phyloP scores from a whole-genome alignment of 2,113 vertebrate genomes.

The Gymnobelideus leadbeateri region DNA sequence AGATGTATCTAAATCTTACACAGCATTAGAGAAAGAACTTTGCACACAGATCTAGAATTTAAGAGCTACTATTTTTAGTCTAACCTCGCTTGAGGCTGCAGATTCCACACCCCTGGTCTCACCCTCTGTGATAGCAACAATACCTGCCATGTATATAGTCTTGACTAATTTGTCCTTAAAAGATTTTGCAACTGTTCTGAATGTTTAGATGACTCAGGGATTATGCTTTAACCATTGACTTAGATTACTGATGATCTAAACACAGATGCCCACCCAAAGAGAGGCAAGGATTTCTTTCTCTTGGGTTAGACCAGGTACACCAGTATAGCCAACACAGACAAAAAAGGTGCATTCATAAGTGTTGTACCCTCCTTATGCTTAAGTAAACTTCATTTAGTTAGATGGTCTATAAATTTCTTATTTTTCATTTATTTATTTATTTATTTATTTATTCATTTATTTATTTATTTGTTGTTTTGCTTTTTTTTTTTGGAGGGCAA shows the following conservation, averaged over 20 bases:
- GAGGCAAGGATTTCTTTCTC: neutral
- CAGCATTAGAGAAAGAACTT: neutral
- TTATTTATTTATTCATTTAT: too few relatives aligned
- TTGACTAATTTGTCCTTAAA: neutral
- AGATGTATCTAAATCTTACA: neutral
- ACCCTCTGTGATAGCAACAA: neutral
- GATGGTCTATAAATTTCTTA: neutral
- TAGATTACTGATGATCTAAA: neutral
- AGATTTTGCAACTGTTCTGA: neutral
- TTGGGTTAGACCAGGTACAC: neutral
- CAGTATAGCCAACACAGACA: too few relatives aligned
- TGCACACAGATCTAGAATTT: neutral
- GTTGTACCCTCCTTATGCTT: neutral
- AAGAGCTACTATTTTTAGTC: neutral
- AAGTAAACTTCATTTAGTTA: neutral
- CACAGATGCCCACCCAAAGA: neutral
- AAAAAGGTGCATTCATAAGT: neutral
- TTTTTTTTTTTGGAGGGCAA: too few relatives aligned
- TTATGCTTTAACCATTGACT: neutral
- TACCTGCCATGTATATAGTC: neutral
- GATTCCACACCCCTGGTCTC: too few relatives aligned
- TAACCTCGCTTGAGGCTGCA: neutral
- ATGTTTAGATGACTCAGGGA: neutral
- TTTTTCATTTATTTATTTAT: too few relatives aligned
- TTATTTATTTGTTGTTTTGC: too few relatives aligned